A percentile compares a stretch with the other conserved stretches of the same genome.
These are phyloP conservation scores for Contarinia nasturtii DNA, from an alignment of 1,140 invertebrate species.

Conservation along the genomic window DNA sequence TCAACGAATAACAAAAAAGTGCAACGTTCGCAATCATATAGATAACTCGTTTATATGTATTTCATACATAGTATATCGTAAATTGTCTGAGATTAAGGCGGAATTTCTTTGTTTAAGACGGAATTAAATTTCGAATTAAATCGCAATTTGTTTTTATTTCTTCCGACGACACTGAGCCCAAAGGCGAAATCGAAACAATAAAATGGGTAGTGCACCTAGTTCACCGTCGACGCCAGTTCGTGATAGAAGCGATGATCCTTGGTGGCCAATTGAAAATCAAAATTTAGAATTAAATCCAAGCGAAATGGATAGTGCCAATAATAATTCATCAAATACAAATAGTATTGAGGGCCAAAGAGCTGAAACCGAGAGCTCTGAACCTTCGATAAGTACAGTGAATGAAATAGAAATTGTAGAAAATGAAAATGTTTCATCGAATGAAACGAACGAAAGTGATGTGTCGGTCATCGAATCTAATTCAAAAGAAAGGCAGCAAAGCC, in stretches of 20 bases:
- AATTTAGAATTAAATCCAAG: conserved; percentile 15
- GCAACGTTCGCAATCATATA: too few species aligned
- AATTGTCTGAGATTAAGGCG: too few species aligned
- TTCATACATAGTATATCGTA: too few species aligned
- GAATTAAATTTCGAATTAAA: too few species aligned
- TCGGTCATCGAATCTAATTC: neutral
- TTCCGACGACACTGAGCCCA: too few species aligned
- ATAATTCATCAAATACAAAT: neutral
- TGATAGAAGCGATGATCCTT: conserved; percentile 11
- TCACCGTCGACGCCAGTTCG: neutral
- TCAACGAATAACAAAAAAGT: too few species aligned
- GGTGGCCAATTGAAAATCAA: conserved; percentile 19
- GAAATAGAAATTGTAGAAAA: neutral
- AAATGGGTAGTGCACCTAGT: neutral
- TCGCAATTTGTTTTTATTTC: conserved; percentile 6
- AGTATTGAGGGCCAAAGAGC: neutral
- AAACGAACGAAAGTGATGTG: too few species aligned
- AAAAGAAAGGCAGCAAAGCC: conserved; percentile 6
- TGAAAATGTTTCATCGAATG: too few species aligned
- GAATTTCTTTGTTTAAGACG: too few species aligned
- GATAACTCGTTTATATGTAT: too few species aligned
- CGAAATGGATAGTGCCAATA: conserved; percentile 1
- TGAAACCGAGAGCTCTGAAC: neutral
- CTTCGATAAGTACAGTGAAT: neutral
- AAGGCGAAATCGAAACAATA: too few species aligned